Base-by-base conservation (phyloP, 23 tunicate genomes). In the Halocynthia roretzi region DNA sequence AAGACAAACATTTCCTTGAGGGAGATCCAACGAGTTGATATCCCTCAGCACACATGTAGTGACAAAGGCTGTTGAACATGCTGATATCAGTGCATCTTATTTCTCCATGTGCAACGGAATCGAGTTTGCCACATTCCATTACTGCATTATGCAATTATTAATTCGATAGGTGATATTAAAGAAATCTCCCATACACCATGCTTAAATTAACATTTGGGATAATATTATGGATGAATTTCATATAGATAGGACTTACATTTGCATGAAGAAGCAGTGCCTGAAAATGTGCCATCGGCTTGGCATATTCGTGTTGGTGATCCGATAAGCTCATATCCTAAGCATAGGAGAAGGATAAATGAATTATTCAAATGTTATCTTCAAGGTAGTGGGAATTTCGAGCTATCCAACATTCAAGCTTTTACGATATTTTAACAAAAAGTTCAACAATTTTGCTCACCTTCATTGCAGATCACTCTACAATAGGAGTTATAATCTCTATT, bases 401-500 rank as follows among this genome's bases (percentile, higher is more conserved):
- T 22, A 23, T 19, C 40, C 21, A 63, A 67, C 15, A 78, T 67
- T 66, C 23, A 17, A 12, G 2, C 31, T n/a, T 68, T 68, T n/a
- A 68, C 18, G 2, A 17, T 2, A 19, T 68, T 17, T 17, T 68
- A 17, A n/a, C 21, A n/a, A n/a, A 10, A 56, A 49, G 15, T 19
- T n/a, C 21, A 2, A 80, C 18, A 72, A 9, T 12, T 7, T 10
- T 5, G 48, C 96, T 64, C n/a, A 92, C 98, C 98, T 17, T 81
- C 84, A 11, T 71, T 22, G 53, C 98, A 92, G 51, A 80, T 74
- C 6, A 76, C 72, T 73, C 77, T 60, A 58, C 98, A 92, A 22
- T 86, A 54, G 10, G 98, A 92, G 75, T 86, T 86, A 84, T 88
- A 86, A 53, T 81, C 89, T 44, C 85, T 92, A n/a, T 15, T 77